Conservation (phyloP, 2,113 vertebrate genomes). For the Paralichthys olivaceus region DNA sequence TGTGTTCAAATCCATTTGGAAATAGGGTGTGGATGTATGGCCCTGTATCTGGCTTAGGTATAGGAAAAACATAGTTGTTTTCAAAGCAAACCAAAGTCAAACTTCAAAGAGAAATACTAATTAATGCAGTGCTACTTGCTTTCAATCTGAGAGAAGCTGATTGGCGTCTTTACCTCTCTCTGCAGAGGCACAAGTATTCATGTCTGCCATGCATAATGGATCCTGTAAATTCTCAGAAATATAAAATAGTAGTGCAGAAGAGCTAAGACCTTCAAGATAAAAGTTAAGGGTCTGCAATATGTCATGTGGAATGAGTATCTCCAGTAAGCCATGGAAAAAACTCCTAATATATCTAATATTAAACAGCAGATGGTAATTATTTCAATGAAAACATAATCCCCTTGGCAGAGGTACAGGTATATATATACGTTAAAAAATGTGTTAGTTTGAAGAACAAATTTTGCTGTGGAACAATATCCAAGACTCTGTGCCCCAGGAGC, state of each 20-base stretch:
- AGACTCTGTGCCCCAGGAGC: too few relatives aligned
- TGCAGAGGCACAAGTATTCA: too few relatives aligned
- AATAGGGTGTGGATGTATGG: background rate
- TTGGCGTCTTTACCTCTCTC: background rate
- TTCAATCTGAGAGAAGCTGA: background rate
- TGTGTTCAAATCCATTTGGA: background rate
- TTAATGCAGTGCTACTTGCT: background rate
- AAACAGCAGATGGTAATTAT: background rate
- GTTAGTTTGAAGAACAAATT: too few relatives aligned
- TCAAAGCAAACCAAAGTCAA: background rate
- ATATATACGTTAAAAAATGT: too few relatives aligned
- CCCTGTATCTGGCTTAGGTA: background rate
- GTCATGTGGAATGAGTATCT: background rate
- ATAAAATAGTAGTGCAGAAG: background rate
- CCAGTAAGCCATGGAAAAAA: background rate
- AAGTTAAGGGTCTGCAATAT: background rate
- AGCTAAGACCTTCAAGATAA: background rate
- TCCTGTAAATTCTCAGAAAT: background rate
- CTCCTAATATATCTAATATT: background rate
- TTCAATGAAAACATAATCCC: too few relatives aligned
- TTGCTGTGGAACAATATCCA: too few relatives aligned
- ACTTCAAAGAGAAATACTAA: background rate
- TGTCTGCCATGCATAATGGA: too few relatives aligned
- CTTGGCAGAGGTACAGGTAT: too few relatives aligned
- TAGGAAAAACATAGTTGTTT: background rate